These are phyloP conservation scores for Crocallis elinguaria DNA, from an alignment of 2,888 invertebrate genomes.

Conservation along the genomic window DNA sequence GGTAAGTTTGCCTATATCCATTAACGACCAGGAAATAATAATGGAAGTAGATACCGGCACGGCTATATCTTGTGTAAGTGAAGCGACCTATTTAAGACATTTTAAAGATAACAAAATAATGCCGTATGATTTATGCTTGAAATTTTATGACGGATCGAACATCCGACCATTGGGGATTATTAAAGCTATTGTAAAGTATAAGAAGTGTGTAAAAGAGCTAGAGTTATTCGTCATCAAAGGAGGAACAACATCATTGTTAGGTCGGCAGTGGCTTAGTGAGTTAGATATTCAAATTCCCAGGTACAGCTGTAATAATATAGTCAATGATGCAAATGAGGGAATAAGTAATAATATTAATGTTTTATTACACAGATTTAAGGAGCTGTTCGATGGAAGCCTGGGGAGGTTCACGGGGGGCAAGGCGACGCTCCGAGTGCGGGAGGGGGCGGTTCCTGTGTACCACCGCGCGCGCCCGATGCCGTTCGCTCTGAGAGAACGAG, in stretches of 20 bases:
- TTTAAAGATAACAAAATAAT: neutral
- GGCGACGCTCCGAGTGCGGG: too few species aligned
- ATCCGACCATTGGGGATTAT: constrained; percentile 24
- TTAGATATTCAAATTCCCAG: constrained; percentile 21
- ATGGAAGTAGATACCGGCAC: neutral
- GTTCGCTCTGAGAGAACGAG: too few species aligned
- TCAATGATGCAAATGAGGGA: neutral
- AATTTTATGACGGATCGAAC: constrained; percentile 32
- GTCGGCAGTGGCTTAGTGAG: constrained; percentile 39
- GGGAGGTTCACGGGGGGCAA: too few species aligned
- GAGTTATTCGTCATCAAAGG: constrained; percentile 36
- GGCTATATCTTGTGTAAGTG: neutral
- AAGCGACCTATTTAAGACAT: neutral
- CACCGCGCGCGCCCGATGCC: too few species aligned
- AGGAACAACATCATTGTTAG: constrained; percentile 33
- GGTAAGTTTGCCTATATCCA: neutral
- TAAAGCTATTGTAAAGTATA: constrained; percentile 16
- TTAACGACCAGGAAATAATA: neutral
- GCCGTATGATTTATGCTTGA: neutral
- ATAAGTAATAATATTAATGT: neutral
- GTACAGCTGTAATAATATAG: neutral
- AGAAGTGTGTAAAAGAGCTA: constrained; percentile 10
- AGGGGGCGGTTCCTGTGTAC: too few species aligned
- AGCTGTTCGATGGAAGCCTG: too few species aligned
- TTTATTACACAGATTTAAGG: too few species aligned